These are phyloP conservation scores for Euwallacea similis DNA, from an alignment of 1,140 invertebrate species.

Conservation along the genomic window DNA sequence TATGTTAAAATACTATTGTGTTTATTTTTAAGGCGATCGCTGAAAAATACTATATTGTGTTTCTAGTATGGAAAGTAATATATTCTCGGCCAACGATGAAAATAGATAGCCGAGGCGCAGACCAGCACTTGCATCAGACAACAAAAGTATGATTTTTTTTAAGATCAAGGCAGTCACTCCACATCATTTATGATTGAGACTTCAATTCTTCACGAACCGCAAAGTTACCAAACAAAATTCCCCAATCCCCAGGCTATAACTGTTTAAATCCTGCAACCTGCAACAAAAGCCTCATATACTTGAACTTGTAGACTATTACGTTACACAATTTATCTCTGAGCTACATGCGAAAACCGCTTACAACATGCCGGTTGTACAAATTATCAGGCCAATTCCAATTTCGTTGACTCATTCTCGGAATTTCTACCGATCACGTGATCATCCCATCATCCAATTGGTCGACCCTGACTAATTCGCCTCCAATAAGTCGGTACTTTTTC, in stretches of 20 bases:
- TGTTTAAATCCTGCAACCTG: background rate
- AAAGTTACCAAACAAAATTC: background rate
- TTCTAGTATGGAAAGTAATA: too few relatives aligned
- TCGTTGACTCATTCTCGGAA: constrained; percentile 10
- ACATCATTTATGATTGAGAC: too few relatives aligned
- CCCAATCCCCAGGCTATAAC: background rate
- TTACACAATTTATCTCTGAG: background rate
- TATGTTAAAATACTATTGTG: too few relatives aligned
- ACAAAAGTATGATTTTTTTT: too few relatives aligned
- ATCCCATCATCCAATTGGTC: constrained; percentile 6
- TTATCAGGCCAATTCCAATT: background rate
- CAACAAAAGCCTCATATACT: background rate
- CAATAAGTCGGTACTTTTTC: background rate
- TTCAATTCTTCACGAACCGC: background rate
- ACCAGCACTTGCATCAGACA: too few relatives aligned
- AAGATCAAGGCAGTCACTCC: too few relatives aligned
- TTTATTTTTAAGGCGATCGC: too few relatives aligned
- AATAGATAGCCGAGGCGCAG: too few relatives aligned
- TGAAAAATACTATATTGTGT: too few relatives aligned
- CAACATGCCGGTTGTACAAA: background rate
- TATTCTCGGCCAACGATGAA: too few relatives aligned
- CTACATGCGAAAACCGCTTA: background rate
- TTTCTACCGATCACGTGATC: background rate
- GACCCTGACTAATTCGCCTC: background rate
- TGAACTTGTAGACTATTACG: background rate